Conservation (phyloP, 2,797 vertebrate species). For the Ptychadena robeensis region DNA sequence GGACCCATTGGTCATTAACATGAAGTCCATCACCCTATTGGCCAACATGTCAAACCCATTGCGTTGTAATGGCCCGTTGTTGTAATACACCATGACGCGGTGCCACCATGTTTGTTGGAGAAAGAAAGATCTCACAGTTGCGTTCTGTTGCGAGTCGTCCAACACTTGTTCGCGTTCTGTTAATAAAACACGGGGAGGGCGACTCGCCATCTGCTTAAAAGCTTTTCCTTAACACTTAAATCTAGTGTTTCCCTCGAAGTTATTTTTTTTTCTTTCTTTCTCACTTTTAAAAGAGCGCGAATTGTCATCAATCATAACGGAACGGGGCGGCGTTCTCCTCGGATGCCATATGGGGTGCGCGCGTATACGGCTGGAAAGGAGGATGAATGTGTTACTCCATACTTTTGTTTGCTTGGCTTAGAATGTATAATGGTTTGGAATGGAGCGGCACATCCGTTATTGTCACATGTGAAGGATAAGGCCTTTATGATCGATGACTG, state of each 20-base stretch:
- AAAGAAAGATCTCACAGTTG: neutral
- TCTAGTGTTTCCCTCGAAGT: slow-evolving; percentile 41
- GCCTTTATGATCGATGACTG: slow-evolving; percentile 61
- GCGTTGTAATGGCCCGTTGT: no score
- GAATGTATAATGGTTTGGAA: slow-evolving; percentile 67
- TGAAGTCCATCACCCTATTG: no score
- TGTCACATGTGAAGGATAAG: slow-evolving; percentile 68
- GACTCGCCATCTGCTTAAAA: slow-evolving; percentile 45
- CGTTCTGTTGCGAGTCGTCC: neutral
- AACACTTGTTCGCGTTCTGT: slow-evolving; percentile 27
- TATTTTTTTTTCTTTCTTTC: neutral
- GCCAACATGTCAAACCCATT: no score
- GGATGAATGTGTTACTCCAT: slow-evolving; percentile 71
- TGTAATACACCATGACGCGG: no score
- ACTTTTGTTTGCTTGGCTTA: slow-evolving; percentile 70
- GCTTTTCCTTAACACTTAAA: slow-evolving; percentile 48
- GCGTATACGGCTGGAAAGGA: slow-evolving; percentile 68
- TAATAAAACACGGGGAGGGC: slow-evolving; percentile 24
- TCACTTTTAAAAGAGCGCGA: slow-evolving; percentile 46
- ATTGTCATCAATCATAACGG: slow-evolving; percentile 76
- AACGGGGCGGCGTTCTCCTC: slow-evolving; percentile 60
- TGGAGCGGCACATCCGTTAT: slow-evolving; percentile 67
- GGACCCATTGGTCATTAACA: no score
- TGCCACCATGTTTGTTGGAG: no score
- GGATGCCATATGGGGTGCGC: slow-evolving; percentile 66